Evolutionary conservation across 2,888 invertebrate species (phyloP).

Genomic region (Synanthedon formicaeformis): DNA sequence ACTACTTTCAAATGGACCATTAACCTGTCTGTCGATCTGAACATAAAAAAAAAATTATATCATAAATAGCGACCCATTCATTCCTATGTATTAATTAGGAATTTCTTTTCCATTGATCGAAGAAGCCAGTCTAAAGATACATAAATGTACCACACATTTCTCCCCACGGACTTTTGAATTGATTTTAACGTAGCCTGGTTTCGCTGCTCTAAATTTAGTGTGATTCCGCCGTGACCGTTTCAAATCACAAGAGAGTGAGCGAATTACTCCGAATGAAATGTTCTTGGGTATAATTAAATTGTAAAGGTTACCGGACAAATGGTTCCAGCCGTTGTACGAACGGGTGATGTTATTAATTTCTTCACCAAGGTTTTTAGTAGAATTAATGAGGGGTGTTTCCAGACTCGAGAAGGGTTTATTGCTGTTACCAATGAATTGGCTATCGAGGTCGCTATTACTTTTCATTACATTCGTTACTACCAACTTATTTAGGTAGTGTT

Average conservation of each 20-base stretch:
- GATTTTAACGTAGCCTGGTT: not conserved
- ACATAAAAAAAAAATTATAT: no score
- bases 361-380: slow-evolving; percentile 31
- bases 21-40: no score
- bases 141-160: no score
- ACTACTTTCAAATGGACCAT: no score
- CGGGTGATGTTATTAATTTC: slow-evolving; percentile 40
- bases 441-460: slow-evolving; percentile 26
- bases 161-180: no score
- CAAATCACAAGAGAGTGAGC: not conserved
- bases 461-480: slow-evolving; percentile 18
- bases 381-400: slow-evolving; percentile 29
- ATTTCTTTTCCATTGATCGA: no score
- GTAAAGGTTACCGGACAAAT: slow-evolving; percentile 41
- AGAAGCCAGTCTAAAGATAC: no score
- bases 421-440: slow-evolving; percentile 29
- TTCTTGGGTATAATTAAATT: slow-evolving; percentile 40
- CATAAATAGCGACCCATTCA: no score
- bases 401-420: slow-evolving; percentile 32
- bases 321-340: slow-evolving; percentile 24
- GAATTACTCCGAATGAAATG: slow-evolving; percentile 20
- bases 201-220: slow-evolving; percentile 6
- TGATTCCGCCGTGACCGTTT: not conserved
- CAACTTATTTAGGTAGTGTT: no score
- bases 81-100: no score